A percentile compares a stretch with the other conserved stretches of the same genome.
Conservation (phyloP, 2,797 vertebrate genomes). For the Chrosomus eos region DNA sequence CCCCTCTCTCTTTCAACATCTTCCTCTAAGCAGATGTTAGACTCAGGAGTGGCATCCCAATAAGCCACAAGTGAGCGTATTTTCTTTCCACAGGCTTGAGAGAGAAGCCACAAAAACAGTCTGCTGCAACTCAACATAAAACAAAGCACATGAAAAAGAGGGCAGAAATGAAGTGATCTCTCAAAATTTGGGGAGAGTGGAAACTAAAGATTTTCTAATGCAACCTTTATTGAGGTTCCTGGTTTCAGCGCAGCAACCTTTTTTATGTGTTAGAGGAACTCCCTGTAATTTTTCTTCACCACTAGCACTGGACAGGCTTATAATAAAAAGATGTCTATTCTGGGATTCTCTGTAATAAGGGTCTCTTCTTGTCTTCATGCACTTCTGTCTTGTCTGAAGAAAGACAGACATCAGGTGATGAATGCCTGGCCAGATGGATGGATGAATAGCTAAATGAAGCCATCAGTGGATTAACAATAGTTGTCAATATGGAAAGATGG, state of each 20-base stretch:
- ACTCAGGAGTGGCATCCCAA: constrained; percentile 82
- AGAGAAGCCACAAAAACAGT: constrained; percentile 82
- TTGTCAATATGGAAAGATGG: constrained; percentile 35
- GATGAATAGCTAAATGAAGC: background rate
- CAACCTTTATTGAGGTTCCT: constrained; percentile 88
- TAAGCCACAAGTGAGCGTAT: constrained; percentile 85
- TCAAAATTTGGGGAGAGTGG: constrained; percentile 75
- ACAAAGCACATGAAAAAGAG: constrained; percentile 78
- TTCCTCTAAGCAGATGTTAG: constrained; percentile 84
- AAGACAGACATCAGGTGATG: constrained; percentile 58
- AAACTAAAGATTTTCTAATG: constrained; percentile 86
- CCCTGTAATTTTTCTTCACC: constrained; percentile 85
- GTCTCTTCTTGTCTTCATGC: constrained; percentile 81
- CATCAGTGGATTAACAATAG: background rate
- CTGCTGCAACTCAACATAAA: constrained; percentile 84
- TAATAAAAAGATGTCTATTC: constrained; percentile 87
- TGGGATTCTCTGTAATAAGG: constrained; percentile 89
- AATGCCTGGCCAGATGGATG: constrained; percentile 40
- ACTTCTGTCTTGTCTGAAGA: constrained; percentile 64
- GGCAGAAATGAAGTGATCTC: constrained; percentile 76
- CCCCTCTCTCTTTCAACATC: constrained; percentile 68
- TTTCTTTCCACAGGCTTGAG: constrained; percentile 82
- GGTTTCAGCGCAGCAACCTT: constrained; percentile 83
- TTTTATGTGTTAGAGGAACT: constrained; percentile 86
- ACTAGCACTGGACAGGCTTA: constrained; percentile 82